Conservation (phyloP, 2,113 vertebrate species). For the Zapornia atra region DNA sequence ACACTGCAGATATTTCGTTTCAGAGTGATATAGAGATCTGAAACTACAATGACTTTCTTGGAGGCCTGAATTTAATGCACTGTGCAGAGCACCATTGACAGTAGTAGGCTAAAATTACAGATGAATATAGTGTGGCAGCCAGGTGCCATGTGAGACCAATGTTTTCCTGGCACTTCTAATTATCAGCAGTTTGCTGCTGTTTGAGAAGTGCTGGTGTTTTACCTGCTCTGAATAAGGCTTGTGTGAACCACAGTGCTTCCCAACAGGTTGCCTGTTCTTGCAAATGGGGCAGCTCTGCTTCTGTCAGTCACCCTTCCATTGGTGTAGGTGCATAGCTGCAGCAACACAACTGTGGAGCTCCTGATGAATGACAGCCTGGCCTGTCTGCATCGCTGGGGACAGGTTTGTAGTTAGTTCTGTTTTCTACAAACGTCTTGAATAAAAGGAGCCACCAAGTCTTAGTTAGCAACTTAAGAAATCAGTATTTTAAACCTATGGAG, state of each 20-base stretch:
- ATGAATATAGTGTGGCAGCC: not conserved
- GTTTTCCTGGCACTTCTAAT: not conserved
- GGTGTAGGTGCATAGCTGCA: not conserved
- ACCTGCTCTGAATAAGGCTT: not conserved
- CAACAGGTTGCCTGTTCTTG: not conserved
- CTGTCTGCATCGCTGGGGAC: rapidly evolving
- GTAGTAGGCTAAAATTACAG: not conserved
- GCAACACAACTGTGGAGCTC: not conserved
- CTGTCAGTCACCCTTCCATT: rapidly evolving
- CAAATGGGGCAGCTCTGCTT: not conserved
- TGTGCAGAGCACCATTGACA: not conserved
- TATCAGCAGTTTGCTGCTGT: not conserved
- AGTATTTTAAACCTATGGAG: not conserved
- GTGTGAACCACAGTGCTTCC: not conserved
- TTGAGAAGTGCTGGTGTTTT: not conserved
- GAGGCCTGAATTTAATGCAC: not conserved
- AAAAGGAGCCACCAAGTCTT: not conserved
- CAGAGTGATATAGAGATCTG: not conserved
- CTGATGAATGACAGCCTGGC: not conserved
- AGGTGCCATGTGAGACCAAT: rapidly evolving
- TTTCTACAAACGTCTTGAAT: not conserved
- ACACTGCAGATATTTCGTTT: not conserved
- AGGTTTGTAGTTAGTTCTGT: not conserved
- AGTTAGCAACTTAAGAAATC: not conserved
- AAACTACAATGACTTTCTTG: not conserved